phyloP scores from a whole-genome alignment of 1,140 invertebrate genomes.

The Chymomyza costata region DNA sequence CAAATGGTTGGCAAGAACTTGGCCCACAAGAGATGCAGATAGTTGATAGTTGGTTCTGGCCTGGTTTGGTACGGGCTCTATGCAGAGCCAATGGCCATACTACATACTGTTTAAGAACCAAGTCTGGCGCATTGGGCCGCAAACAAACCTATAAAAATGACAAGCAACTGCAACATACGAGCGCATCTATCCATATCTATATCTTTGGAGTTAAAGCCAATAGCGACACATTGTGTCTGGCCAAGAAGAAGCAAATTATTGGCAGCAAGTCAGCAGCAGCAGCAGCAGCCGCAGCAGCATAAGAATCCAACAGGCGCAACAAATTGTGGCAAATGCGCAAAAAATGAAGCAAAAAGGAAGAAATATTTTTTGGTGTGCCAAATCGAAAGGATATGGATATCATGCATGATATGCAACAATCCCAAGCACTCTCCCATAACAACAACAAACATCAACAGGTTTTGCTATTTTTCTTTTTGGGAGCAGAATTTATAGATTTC shows the following conservation, averaged over 20 bases:
- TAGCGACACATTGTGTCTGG: constrained; percentile 39
- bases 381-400: constrained; percentile 63
- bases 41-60: too few species aligned
- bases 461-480: too few species aligned
- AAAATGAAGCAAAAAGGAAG: constrained; percentile 27
- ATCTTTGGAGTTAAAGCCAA: constrained; percentile 17
- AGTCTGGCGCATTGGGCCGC: constrained; percentile 42
- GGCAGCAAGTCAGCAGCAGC: neutral
- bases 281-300: neutral
- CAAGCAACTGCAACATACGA: constrained; percentile 69
- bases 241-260: neutral
- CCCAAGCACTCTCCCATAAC: too few species aligned
- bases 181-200: constrained; percentile 44
- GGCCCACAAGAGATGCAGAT: too few species aligned
- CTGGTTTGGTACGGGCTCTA: too few species aligned
- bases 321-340: constrained; percentile 59
- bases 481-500: constrained; percentile 49
- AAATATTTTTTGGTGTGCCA: too few species aligned
- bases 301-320: constrained; percentile 46
- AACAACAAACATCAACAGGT: constrained; percentile 44
- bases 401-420: constrained; percentile 41
- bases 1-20: constrained; percentile 32
- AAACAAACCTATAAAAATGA: constrained; percentile 71
- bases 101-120: too few species aligned
- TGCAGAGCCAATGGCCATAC: too few species aligned